These are phyloP conservation scores for Drosophila lini DNA, from an alignment of 1,140 invertebrate genomes.

Conservation along the genomic window DNA sequence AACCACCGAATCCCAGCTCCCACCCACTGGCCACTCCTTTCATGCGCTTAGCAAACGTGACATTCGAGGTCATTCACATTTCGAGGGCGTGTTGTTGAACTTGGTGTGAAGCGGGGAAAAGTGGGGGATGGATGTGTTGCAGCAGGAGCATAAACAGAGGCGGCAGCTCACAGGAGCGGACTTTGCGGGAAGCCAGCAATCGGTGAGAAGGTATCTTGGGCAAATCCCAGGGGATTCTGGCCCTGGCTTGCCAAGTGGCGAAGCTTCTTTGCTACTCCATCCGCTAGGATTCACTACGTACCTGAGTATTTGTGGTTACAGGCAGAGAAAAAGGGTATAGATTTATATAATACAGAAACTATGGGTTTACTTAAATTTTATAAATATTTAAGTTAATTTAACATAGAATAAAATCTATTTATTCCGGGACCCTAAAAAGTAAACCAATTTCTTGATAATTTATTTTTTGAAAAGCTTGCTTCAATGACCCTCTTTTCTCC, in stretches of 20 bases:
- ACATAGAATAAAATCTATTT: neutral
- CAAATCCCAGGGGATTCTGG: constrained; percentile 24
- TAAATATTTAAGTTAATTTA: neutral
- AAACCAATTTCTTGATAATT: neutral
- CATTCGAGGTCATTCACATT: constrained; percentile 83
- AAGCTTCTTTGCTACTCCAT: neutral
- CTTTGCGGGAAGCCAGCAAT: constrained; percentile 22
- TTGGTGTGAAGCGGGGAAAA: constrained; percentile 50
- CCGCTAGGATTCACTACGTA: neutral
- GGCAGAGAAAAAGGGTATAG: neutral
- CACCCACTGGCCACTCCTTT: constrained; percentile 29
- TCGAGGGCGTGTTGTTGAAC: constrained; percentile 83
- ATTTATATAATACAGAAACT: neutral
- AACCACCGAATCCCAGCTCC: neutral
- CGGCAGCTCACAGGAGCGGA: constrained; percentile 35
- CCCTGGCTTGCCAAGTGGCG: neutral
- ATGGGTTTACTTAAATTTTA: neutral
- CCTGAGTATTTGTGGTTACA: constrained; percentile 18
- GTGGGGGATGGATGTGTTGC: neutral
- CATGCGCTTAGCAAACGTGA: constrained; percentile 69
- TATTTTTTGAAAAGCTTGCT: neutral
- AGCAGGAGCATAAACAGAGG: constrained; percentile 20
- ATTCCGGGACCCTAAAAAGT: neutral
- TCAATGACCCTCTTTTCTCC: neutral
- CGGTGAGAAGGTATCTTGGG: constrained; percentile 12